Base-by-base conservation (phyloP, 2,888 invertebrate genomes). In the Gibbula magus region DNA sequence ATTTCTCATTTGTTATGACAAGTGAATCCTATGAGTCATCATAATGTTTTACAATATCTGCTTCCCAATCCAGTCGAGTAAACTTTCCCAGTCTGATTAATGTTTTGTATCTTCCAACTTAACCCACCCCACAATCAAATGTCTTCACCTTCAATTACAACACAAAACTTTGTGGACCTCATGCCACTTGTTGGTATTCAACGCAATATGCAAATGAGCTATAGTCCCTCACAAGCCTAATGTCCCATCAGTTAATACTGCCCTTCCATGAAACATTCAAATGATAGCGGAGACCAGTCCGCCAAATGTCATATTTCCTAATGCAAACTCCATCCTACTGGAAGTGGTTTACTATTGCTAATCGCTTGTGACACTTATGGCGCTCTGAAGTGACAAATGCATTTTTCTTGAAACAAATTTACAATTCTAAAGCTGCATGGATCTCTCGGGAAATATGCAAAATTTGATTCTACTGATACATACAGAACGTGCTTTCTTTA, bases 1-100 rank as follows among this genome's bases (percentile, higher is more conserved):
- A 70, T 39, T 70, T 70, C 70, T 70, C 39, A 70, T 70, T 70
- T 70, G 70, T 70, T 70, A 70, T 70, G 70, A 70, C 70, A 61
- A 61, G 61, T 25, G 29, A 29, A 29, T 25, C 20, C 32, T 70
- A 18, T 70, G 70, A 70, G 32, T 70, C 70, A 70, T 29, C 39
- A 35, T 10, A 61, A 70, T 70, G 70, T 70, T 70, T 29, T 35
- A 70, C 70, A 70, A 29, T 70, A 70, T 39, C 70, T 32, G 8
- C 5, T 32, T 18, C 39, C n/a, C 32, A 20, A 70, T 70, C 32
- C 32, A 20, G 70, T 10, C 10, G 25, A 70, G 39, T 70, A 70
- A 70, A 70, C 70, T 70, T 35, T 20, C 35, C 35, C 35, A 18
- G 39, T n/a, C 70, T 70, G 70, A 70, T 70, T 39, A 35, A 70